These are phyloP conservation scores for Scylla paramamosain DNA, from an alignment of 1,140 invertebrate species.

Conservation along the genomic window DNA sequence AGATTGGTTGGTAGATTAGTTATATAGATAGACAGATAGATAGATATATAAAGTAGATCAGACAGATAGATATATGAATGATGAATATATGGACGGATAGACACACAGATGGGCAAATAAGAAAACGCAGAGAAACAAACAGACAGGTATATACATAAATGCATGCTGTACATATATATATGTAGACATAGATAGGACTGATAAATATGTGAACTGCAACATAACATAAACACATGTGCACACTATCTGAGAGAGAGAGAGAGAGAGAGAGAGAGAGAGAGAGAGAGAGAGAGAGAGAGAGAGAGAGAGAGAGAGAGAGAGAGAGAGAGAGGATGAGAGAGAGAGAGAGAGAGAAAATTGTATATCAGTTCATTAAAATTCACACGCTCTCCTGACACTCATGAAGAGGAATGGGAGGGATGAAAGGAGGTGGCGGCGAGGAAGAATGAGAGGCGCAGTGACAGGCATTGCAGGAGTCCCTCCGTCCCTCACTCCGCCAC, in stretches of 20 bases:
- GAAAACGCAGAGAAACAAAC: background rate
- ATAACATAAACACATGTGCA: no score
- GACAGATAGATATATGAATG: background rate
- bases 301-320: constrained; percentile 58
- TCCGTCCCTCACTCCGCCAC: no score
- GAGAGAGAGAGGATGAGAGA: constrained; percentile 49
- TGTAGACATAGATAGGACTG: no score
- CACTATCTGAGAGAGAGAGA: constrained; percentile 34
- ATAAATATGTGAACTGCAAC: no score
- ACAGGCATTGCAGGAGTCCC: no score
- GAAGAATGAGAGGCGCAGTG: no score
- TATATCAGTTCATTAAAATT: no score
- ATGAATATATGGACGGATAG: background rate
- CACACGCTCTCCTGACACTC: no score
- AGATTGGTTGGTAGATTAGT: no score
- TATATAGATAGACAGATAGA: background rate
- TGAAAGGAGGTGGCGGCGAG: no score
- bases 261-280: constrained; percentile 56
- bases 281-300: constrained; percentile 47
- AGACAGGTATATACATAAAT: constrained; percentile 31
- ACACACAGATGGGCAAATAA: background rate
- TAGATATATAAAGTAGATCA: background rate
- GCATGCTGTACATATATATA: no score
- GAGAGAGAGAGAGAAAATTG: constrained; percentile 26
- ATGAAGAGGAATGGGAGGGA: no score